A percentile compares a stretch with the other conserved stretches of the same genome.
phyloP scores from a whole-genome alignment of 2,797 vertebrate species.

The Otolemur crassicaudatus region DNA sequence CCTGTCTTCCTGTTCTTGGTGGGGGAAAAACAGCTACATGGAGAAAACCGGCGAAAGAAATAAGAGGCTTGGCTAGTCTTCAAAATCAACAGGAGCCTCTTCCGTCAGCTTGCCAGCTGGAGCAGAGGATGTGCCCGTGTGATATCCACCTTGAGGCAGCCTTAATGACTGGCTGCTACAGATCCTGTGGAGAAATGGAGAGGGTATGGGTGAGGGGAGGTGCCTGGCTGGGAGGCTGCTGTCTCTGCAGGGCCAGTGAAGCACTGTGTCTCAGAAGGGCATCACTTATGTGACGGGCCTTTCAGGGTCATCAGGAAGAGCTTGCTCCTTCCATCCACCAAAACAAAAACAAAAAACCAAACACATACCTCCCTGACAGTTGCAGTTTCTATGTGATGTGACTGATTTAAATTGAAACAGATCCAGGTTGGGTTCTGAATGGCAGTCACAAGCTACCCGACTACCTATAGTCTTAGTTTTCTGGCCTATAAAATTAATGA shows the following conservation, averaged over 20 bases:
- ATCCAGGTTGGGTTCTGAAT: neutral
- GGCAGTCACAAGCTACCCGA: neutral
- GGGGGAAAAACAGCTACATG: neutral
- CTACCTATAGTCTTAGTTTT: neutral
- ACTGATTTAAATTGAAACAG: constrained; percentile 2
- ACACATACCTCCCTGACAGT: neutral
- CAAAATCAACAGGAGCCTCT: constrained; percentile 30
- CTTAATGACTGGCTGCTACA: constrained; percentile 63
- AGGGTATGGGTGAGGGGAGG: neutral
- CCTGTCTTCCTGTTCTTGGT: neutral
- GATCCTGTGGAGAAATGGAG: neutral
- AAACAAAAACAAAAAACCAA: neutral
- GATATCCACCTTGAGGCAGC: constrained; percentile 44
- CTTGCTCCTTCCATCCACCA: neutral
- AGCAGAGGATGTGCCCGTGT: constrained; percentile 37
- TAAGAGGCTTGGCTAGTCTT: constrained; percentile 47
- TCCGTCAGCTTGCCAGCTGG: constrained; percentile 35
- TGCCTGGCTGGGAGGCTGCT: neutral
- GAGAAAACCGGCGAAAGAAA: constrained; percentile 28
- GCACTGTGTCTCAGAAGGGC: neutral
- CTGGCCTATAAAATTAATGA: constrained; percentile 43
- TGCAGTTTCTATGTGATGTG: constrained; percentile 29
- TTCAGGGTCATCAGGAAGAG: constrained; percentile 34
- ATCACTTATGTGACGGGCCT: neutral
- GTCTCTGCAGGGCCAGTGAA: constrained; percentile 6